Evolutionary conservation across 2,113 vertebrate species (phyloP).

Genomic region (Cinclus cinclus): DNA sequence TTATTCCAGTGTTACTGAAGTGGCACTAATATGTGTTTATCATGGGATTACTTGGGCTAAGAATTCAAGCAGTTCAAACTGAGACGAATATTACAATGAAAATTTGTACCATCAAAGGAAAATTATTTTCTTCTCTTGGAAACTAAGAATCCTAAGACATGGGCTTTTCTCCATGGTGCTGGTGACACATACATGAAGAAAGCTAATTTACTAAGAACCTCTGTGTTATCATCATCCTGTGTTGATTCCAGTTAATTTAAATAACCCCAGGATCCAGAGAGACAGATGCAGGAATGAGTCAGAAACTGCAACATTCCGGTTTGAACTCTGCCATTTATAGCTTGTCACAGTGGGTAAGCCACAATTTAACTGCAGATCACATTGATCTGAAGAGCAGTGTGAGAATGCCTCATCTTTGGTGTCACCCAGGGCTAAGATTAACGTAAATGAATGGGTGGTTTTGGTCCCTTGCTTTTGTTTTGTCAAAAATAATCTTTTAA

Average conservation of each 20-base stretch:
- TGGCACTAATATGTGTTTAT: background rate
- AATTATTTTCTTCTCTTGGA: background rate
- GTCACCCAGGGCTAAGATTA: background rate
- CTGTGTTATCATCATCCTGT: background rate
- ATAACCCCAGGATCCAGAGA: background rate
- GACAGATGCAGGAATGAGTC: background rate
- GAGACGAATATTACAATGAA: background rate
- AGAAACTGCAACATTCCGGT: background rate
- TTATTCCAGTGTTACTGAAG: background rate
- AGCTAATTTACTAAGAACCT: background rate
- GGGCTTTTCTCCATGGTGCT: background rate
- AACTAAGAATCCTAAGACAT: background rate
- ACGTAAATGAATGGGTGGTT: background rate
- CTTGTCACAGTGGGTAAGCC: background rate
- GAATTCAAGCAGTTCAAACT: background rate
- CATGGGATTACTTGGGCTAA: background rate
- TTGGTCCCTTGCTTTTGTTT: background rate
- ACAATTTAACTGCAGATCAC: background rate
- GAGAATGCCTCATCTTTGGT: background rate
- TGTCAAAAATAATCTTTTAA: background rate
- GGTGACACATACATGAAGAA: background rate
- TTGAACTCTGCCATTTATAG: background rate
- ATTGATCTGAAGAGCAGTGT: background rate
- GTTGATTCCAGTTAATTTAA: background rate
- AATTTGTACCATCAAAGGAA: background rate